A percentile compares a stretch with the other conserved stretches of the same genome.
Evolutionary conservation across 2,888 invertebrate genomes (phyloP).

Genomic region (Agriopis leucophaearia): DNA sequence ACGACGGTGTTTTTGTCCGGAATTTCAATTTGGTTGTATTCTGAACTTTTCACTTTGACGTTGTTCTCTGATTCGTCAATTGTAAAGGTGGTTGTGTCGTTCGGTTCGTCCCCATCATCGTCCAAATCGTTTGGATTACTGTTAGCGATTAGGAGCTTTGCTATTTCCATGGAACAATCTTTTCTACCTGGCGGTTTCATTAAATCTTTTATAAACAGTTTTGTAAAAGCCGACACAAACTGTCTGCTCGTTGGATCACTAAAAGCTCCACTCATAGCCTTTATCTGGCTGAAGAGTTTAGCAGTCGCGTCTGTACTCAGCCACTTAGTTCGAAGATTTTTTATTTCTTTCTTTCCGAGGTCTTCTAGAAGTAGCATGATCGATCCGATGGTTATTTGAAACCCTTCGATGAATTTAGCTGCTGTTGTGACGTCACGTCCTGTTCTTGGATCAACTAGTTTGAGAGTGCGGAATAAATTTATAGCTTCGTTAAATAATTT

Average conservation of each 20-base stretch:
- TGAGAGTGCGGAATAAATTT: constrained; percentile 50
- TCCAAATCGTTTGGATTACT: neutral
- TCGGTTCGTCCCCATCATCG: neutral
- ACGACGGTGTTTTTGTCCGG: constrained; percentile 34
- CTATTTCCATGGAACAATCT: constrained; percentile 28
- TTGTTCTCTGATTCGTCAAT: constrained; percentile 25
- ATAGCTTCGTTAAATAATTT: constrained; percentile 46
- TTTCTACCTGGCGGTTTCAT: constrained; percentile 30
- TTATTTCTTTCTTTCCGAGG: constrained; percentile 40
- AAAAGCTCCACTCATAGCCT: constrained; percentile 28
- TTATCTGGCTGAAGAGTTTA: constrained; percentile 36
- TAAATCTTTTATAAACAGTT: constrained; percentile 28
- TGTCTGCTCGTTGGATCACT: constrained; percentile 32
- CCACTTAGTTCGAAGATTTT: constrained; percentile 33
- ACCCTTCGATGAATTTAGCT: constrained; percentile 49
- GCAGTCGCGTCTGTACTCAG: constrained; percentile 32
- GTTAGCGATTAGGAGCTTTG: constrained; percentile 3
- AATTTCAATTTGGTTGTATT: constrained; percentile 35
- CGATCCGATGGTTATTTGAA: constrained; percentile 51
- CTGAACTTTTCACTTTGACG: constrained; percentile 25
- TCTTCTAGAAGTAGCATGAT: constrained; percentile 49
- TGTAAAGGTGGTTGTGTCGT: neutral
- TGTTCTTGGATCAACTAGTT: constrained; percentile 45
- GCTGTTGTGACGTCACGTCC: constrained; percentile 48
- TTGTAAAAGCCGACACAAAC: constrained; percentile 22